Base-by-base conservation (phyloP, 2,113 vertebrate genomes). In the Cololabis saira region DNA sequence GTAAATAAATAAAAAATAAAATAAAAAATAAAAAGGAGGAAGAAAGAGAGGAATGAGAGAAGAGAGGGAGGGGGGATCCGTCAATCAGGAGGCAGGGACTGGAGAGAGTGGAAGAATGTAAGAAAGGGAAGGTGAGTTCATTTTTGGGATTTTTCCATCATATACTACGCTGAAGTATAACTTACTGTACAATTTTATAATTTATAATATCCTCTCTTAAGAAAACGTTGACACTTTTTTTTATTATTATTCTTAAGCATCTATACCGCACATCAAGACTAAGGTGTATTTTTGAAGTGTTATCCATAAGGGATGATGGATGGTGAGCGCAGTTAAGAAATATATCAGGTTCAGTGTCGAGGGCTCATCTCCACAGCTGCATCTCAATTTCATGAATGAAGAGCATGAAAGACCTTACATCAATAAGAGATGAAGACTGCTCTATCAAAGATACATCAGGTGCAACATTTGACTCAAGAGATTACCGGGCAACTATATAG, bases 51-150 rank as follows among this genome's bases (percentile, higher is more conserved):
- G n/a, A n/a, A n/a, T n/a, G n/a, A n/a, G n/a, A n/a, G n/a, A n/a
- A n/a, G n/a, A n/a, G n/a, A n/a, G n/a, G n/a, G n/a, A n/a, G n/a
- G n/a, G n/a, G n/a, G n/a, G n/a, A n/a, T n/a, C n/a, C n/a, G n/a
- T n/a, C n/a, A n/a, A n/a, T n/a, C n/a, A n/a, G n/a, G n/a, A n/a
- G n/a, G n/a, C n/a, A n/a, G n/a, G n/a, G n/a, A n/a, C n/a, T n/a
- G n/a, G n/a, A n/a, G n/a, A n/a, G n/a, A n/a, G n/a, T n/a, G n/a
- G n/a, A n/a, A n/a, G n/a, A n/a, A n/a, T n/a, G n/a, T n/a, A n/a
- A n/a, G n/a, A n/a, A n/a, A n/a, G n/a, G n/a, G n/a, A n/a, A n/a
- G 83, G 90, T 91, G 61, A 88, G 87, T 70, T 66, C 13, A 30
- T 12, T n/a, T 66, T 63, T 60, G n/a, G 0, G 7, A 45, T 58